Evolutionary conservation across 2,113 vertebrate species (phyloP), one percentile per base, ranked within the genome.

Genomic region (Hippoglossus stenolepis): DNA sequence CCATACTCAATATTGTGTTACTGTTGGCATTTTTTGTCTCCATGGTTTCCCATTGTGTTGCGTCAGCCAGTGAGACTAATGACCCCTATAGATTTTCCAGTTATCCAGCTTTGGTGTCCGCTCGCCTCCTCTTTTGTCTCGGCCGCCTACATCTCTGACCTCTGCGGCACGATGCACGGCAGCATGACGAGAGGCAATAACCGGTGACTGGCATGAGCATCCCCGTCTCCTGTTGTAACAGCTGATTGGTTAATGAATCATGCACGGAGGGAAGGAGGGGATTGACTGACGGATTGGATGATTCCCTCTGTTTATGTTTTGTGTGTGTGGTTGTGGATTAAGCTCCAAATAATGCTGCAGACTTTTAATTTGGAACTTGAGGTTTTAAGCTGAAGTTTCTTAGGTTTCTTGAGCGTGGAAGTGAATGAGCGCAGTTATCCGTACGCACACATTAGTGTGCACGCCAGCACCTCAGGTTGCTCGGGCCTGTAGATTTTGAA

Each of bases 61-160:
- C 63, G 84, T 73, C 80, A 82, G 84, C 26, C 79, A 82, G 17
- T 63, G 84, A 84, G 84, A 90, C 79, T 54, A 75, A 64, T 84
- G 83, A 91, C 84, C 84, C 87, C 82, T 89, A 85, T 89, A 92
- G 85, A 82, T 87, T 82, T 90, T 85, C 82, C 82, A 84, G 73
- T 77, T 75, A 87, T 76, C 45, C 71, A 72, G 78, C 80, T 66
- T 58, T 75, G 77, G 80, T 87, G 78, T 87, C 87, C 84, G 26
- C 81, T 84, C 56, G 20, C 73, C 69, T 73, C 45, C 0, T 85
- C 86, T 40, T 87, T 87, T 85, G 79, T 88, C 72, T 73, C 60
- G 6, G 1, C 54, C 38, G 49, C 49, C 62, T 21, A 40, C 63
- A 63, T 21, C 78, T 45, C 75, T 85, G 81, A 87, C 84, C 68